Percentiles rank a stretch among this genome's conserved stretches.
phyloP scores from a whole-genome alignment of 2,888 invertebrate genomes.

The Acrocera orbiculus region DNA sequence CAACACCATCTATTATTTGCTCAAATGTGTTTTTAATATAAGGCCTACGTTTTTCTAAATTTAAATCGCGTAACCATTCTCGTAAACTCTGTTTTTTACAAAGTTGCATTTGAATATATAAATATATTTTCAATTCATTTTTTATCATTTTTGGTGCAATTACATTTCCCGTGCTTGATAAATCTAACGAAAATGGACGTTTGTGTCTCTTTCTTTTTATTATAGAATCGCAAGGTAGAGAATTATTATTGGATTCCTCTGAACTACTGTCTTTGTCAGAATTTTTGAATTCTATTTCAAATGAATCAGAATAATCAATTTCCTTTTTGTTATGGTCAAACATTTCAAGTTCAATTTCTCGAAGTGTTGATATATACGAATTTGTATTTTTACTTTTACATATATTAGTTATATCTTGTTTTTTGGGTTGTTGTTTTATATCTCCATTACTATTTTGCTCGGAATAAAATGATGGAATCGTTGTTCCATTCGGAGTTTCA shows the following conservation, averaged over 20 bases:
- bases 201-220: slow-evolving; percentile 11
- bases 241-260: background rate
- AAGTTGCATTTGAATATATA: slow-evolving; percentile 97
- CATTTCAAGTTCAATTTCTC: background rate
- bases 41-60: slow-evolving; percentile 31
- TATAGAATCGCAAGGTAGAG: background rate
- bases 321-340: background rate
- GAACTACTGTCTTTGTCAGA: slow-evolving; percentile 13
- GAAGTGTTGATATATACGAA: background rate
- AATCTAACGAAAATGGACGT: slow-evolving; percentile 26
- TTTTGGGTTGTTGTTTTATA: too few species aligned
- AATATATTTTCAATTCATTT: slow-evolving; percentile 40
- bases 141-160: slow-evolving; percentile 9
- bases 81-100: slow-evolving; percentile 75
- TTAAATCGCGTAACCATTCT: slow-evolving; percentile 66
- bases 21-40: slow-evolving; percentile 53
- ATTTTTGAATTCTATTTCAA: slow-evolving; percentile 29
- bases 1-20: slow-evolving; percentile 87
- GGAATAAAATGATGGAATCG: slow-evolving; percentile 16
- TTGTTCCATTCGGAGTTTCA: slow-evolving; percentile 26
- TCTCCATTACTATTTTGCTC: background rate
- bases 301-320: slow-evolving; percentile 28
- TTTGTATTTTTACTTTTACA: too few species aligned
- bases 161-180: slow-evolving; percentile 15
- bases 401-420: too few species aligned